Conservation (phyloP, 2,888 invertebrate genomes). For the Cantharis rufa region DNA sequence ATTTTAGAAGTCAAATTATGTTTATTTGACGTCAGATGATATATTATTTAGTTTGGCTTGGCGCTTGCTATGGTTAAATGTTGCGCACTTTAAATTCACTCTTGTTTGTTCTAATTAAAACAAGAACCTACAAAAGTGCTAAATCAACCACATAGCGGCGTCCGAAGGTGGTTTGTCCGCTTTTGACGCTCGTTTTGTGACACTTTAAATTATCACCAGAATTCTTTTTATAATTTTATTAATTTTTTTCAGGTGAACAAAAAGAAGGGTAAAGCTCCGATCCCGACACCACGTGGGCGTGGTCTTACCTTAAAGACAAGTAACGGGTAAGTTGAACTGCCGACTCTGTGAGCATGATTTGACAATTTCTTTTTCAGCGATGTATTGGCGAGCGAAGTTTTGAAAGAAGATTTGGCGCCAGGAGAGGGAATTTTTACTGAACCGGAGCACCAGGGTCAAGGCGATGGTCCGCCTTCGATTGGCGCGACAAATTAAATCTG, state of each 20-base stretch:
- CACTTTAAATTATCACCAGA: neutral
- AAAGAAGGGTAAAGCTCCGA: constrained; percentile 16
- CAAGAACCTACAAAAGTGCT: constrained; percentile 6
- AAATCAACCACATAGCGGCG: neutral
- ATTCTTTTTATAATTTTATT: neutral
- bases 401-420: constrained; percentile 41
- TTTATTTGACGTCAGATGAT: too few species aligned
- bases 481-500: constrained; percentile 7
- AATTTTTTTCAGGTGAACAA: neutral
- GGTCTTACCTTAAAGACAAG: constrained; percentile 52
- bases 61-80: neutral
- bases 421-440: constrained; percentile 45
- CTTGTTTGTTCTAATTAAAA: neutral
- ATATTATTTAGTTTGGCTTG: neutral
- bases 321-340: constrained; percentile 46
- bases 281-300: constrained; percentile 38
- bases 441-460: constrained; percentile 53
- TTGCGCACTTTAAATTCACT: constrained; percentile 7
- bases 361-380: constrained; percentile 43
- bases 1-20: too few species aligned
- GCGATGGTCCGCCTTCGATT: constrained; percentile 48
- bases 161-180: neutral
- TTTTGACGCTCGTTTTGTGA: neutral
- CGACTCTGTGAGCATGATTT: neutral
- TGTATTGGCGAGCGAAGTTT: constrained; percentile 50